Evolutionary conservation across 2,797 vertebrate genomes (phyloP).

Genomic region (Semaprochilodus insignis): DNA sequence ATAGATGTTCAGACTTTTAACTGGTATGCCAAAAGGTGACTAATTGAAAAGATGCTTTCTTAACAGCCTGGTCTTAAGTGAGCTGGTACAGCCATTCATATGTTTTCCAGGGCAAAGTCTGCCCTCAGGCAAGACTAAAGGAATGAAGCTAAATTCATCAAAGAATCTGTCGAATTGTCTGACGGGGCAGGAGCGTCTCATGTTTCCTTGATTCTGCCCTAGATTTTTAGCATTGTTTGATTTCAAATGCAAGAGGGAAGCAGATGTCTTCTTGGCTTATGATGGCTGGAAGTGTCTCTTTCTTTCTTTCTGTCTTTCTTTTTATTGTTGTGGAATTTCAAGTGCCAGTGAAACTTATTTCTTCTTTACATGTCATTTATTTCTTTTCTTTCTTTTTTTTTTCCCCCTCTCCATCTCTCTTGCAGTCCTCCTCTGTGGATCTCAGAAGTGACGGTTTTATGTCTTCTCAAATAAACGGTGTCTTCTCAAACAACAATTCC

Average conservation of each 20-base stretch:
- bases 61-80: not conserved
- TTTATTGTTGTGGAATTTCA: conserved; percentile 5
- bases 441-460: conserved; percentile 59
- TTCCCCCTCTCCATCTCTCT: not conserved
- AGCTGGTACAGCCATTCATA: not conserved
- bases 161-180: not conserved
- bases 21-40: not conserved
- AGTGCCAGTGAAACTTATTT: not conserved
- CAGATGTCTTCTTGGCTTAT: not conserved
- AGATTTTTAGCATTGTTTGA: conserved; percentile 13
- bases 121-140: not conserved
- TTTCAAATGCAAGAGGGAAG: conserved; percentile 12
- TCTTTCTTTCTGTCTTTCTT: not conserved
- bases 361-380: not conserved
- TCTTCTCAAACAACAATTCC: conserved; percentile 70
- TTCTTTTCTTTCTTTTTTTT: not conserved
- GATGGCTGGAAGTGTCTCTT: not conserved
- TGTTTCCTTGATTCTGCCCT: not conserved
- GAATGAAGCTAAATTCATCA: not conserved
- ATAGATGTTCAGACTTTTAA: not conserved
- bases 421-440: conserved; percentile 57
- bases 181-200: not conserved
- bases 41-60: not conserved
- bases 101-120: not conserved
- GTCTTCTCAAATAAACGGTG: conserved; percentile 71